Base-by-base conservation (phyloP, 2,113 vertebrate species). In the Pseudonaja textilis region DNA sequence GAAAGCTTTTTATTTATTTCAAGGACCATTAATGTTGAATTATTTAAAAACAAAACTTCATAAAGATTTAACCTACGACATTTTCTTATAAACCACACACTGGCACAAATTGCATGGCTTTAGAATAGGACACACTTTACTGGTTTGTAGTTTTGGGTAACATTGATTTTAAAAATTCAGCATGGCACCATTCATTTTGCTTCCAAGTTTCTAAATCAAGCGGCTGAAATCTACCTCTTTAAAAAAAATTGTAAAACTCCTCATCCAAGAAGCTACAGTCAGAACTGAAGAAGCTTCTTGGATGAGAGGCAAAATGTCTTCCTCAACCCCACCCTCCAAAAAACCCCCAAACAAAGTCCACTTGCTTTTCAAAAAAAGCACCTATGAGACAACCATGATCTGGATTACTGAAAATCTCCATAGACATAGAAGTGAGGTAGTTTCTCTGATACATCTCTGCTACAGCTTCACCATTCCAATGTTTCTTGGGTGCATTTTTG, bases 1-100 rank as follows among this genome's bases (percentile, higher is more conserved):
- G 1, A 50, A 14, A 56, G 14, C 0, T 4, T 3, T 93, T 85
- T 92, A 86, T 23, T 56, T 64, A 42, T 12, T 92, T 91, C 42
- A 2, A 18, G 89, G 9, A 25, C 1, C 5, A 81, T 81, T 2
- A 88, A 86, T 90, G 57, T n/a, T 42, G 88, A 42, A 39, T 85
- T 92, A 81, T 34, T 88, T 93, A 90, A 94, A 91, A 96, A 89
- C 8, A 93, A 94, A 89, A 23, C 47, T 22, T 90, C 81, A 91
- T 34, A 47, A 26, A 90, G n/a, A 29, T 23, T 90, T 87, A 88
- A 74, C 59, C 91, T 90, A 91, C 88, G 9, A 74, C 90, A 86
- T 0, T 0, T 10, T 88, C 3, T 93, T 93, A 42, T 64, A 85
- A 25, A 87, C 3, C 18, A 4, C 2, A n/a, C 42, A 64, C 3